Conservation (phyloP, 2,797 vertebrate species). For the Leuciscus waleckii region DNA sequence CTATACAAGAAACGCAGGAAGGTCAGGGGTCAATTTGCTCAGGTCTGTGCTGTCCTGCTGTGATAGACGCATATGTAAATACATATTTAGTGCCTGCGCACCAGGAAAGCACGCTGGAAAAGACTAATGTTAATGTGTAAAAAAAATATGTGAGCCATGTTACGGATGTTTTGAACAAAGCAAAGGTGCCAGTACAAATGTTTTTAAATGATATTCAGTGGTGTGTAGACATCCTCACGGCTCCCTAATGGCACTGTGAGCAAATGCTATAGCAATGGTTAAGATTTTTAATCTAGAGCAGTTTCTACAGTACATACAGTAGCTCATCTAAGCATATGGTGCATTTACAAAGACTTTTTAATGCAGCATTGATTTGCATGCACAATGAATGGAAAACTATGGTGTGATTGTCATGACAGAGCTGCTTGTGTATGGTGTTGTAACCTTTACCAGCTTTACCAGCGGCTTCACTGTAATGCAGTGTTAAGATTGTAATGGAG, state of each 20-base stretch:
- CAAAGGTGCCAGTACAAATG: slow-evolving; percentile 23
- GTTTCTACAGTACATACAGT: neutral
- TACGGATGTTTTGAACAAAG: slow-evolving; percentile 17
- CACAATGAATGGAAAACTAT: neutral
- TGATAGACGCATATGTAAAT: slow-evolving; percentile 32
- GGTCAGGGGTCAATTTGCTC: slow-evolving; percentile 57
- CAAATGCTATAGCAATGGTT: neutral
- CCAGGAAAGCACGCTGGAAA: neutral
- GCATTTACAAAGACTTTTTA: neutral
- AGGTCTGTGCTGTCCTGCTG: neutral
- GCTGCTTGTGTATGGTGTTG: neutral
- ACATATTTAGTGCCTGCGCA: slow-evolving; percentile 10
- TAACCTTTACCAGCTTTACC: slow-evolving; percentile 16
- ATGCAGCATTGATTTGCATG: neutral
- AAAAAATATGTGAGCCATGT: slow-evolving; percentile 32
- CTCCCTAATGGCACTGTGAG: slow-evolving; percentile 7
- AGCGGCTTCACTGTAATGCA: neutral
- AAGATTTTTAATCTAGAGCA: neutral
- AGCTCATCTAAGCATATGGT: neutral
- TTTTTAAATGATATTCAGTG: slow-evolving; percentile 23
- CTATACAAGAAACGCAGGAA: slow-evolving; percentile 46
- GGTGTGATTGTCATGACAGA: neutral
- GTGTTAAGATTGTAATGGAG: slow-evolving; percentile 26
- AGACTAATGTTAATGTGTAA: slow-evolving; percentile 12
- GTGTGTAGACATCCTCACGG: neutral